A percentile compares a stretch with the other conserved stretches of the same genome.
phyloP scores from a whole-genome alignment of 2,797 vertebrate species.

The Staurois parvus region DNA sequence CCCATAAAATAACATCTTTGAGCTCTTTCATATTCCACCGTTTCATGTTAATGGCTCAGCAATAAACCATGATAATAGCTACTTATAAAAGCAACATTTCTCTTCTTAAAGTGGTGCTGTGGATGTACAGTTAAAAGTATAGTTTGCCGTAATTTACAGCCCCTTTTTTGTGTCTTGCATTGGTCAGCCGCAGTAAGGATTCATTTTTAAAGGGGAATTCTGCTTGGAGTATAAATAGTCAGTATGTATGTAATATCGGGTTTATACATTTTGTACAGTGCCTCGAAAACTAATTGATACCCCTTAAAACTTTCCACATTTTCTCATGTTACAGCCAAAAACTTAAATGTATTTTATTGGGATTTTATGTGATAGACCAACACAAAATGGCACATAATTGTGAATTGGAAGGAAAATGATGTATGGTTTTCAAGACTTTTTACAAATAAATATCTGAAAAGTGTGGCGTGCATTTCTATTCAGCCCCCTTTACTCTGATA shows the following conservation, averaged over 20 bases:
- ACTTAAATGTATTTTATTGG: no score
- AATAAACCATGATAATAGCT: slow-evolving; percentile 61
- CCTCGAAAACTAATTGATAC: no score
- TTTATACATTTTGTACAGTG: not conserved
- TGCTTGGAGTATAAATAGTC: not conserved
- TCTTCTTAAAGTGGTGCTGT: slow-evolving; percentile 35
- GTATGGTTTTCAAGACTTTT: no score
- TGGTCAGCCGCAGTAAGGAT: not conserved
- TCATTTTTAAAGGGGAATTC: not conserved
- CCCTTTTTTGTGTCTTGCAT: slow-evolving; percentile 2
- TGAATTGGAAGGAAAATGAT: no score
- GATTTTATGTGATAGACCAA: no score
- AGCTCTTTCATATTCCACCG: slow-evolving; percentile 40
- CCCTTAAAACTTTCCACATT: no score
- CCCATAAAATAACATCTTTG: slow-evolving; percentile 58
- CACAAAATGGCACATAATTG: no score
- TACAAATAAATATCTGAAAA: no score
- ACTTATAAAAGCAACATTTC: slow-evolving; percentile 61
- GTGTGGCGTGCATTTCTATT: no score
- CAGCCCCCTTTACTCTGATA: no score
- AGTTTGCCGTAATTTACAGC: slow-evolving; percentile 52
- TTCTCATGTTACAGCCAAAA: no score
- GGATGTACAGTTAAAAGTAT: slow-evolving; percentile 34
- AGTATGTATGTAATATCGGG: not conserved
- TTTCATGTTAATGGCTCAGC: slow-evolving; percentile 58